These are phyloP conservation scores for Calliopum simillimum DNA, from an alignment of 2,888 invertebrate species.

Conservation along the genomic window DNA sequence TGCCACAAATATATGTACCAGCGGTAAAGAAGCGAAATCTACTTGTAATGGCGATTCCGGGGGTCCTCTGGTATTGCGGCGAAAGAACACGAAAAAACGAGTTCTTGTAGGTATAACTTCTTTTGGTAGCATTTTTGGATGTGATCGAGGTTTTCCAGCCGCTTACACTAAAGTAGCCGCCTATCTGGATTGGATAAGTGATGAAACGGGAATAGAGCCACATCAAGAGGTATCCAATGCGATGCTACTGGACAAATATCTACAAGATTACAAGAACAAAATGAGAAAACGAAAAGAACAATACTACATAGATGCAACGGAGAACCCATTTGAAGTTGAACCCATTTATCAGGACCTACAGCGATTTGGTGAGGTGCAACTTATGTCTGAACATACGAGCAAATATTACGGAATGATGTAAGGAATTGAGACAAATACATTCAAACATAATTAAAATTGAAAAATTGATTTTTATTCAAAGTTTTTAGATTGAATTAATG, in stretches of 20 bases:
- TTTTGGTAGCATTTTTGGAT: constrained; percentile 64
- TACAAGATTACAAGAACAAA: constrained; percentile 50
- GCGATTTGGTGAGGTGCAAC: background rate
- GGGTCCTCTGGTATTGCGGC: constrained; percentile 61
- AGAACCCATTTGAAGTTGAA: constrained; percentile 9
- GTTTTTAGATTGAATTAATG: no score
- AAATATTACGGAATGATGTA: constrained; percentile 13
- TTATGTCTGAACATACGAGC: background rate
- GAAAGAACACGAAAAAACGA: constrained; percentile 55
- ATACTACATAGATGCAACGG: constrained; percentile 13
- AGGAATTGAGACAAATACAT: background rate
- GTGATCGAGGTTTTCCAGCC: constrained; percentile 62
- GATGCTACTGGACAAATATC: constrained; percentile 52
- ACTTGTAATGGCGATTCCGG: constrained; percentile 69
- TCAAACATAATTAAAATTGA: no score
- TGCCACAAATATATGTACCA: constrained; percentile 67
- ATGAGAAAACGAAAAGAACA: constrained; percentile 6
- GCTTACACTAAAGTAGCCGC: constrained; percentile 65
- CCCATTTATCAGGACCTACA: constrained; percentile 19
- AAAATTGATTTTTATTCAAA: no score
- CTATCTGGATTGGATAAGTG: constrained; percentile 64
- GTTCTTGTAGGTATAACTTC: constrained; percentile 63
- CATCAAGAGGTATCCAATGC: constrained; percentile 44
- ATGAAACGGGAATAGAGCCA: constrained; percentile 55
- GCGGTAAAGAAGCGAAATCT: constrained; percentile 58